Evolutionary conservation across 1,140 invertebrate species (phyloP), one percentile per base, ranked within the genome.

Genomic region (Parasteatoda tepidariorum): DNA sequence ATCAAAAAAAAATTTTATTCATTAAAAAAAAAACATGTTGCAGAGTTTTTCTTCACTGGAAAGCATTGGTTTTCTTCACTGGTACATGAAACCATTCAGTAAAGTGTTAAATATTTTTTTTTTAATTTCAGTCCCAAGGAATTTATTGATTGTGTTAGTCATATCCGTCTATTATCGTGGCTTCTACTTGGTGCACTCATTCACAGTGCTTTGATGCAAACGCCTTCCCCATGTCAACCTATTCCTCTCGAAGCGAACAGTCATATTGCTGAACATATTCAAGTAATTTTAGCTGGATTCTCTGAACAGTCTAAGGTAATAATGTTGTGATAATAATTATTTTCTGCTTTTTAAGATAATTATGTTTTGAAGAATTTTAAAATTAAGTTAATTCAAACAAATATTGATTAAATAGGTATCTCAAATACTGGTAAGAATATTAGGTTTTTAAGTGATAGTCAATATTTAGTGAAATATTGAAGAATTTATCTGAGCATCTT

Each of bases 211-310:
- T 90, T 94, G 86, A 90, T 91, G 78, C 79, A 86, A 24, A 84
- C 82, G 67, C 68, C 78, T 34, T 67, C 84, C 0, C 64, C 41
- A 34, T 96, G 94, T 86, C 94, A 95, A 86, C 97, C 98, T 13
- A 94, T 99, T 84, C 97, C 98, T 22, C 94, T 98, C 87, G 97
- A 99, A 89, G 95, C 96, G 48, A 97, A 95, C 31, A 96, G 95
- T 87, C 95, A 98, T 88, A 95, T 99, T 87, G 96, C 97, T 33
- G 98, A 99, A 91, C 96, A 99, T 88, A 94, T 99, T 81, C 96
- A 99, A 91, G 92, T 92, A 74, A 94, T 96, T 30, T 93, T 99
- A 89, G 94, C 96, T 22, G 97, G 96, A 13, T 99, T 99, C 92
- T 96, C 96, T 48, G 98, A 99, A 89, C 96, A 98, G 88, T 94